Base-by-base conservation (phyloP, 2,113 vertebrate genomes). In the Ploceus nigricollis region DNA sequence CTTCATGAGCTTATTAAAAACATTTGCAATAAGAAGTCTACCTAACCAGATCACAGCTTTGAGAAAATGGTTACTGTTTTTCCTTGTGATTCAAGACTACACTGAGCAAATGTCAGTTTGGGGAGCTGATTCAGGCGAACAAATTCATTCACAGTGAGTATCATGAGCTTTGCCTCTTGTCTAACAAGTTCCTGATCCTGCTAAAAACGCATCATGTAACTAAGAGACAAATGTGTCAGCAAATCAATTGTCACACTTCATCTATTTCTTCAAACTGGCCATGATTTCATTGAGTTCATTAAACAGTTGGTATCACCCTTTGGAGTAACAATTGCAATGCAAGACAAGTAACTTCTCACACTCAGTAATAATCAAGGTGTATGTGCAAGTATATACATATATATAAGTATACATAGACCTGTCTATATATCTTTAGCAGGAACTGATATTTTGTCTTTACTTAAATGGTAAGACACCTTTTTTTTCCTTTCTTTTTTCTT, bases 221-320 rank as follows among this genome's bases (percentile, higher is more conserved):
- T 71, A 89, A 61, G 63, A 93, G 82, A 93, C 63, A 94, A 94
- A 83, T 8, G 47, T 63, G 88, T 90, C 66, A 70, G 81, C 90
- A 96, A 96, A 94, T 90, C 84, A 70, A 80, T 96, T 90, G 91
- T 87, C 54, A 93, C 81, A 66, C 68, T 96, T 78, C 10, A 85
- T 31, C 42, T 23, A 24, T 71, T 91, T 61, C 53, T 76, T 82
- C 81, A 87, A 93, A 89, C 14, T 21, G 45, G 69, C 57, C 47
- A 18, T 42, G 48, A 85, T 93, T 73, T 66, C 47, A 30, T 1
- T 56, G 68, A 66, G 60, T 73, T 86, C 47, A 27, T 77, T 24
- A 79, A 96, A 85, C 54, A 93, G 88, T 23, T 31, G 31, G 10
- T 93, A 39, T 76, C 30, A 72, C 17, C 44, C 15, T 71, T 60